A percentile compares a stretch with the other conserved stretches of the same genome.
phyloP scores from a whole-genome alignment of 2,888 invertebrate genomes.

The Mellilla xanthometata region DNA sequence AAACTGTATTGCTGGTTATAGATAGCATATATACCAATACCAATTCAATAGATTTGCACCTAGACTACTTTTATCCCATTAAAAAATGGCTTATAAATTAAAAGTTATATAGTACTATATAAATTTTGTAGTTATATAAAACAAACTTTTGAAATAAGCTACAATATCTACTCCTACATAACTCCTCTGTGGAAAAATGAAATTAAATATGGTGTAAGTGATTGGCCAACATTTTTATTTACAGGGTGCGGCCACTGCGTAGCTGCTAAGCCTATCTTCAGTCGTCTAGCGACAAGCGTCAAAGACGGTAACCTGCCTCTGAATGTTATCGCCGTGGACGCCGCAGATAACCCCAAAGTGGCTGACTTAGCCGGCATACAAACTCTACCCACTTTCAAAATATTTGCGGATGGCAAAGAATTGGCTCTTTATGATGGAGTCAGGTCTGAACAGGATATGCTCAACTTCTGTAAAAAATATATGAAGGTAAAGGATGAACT shows the following conservation, averaged over 20 bases:
- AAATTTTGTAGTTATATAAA: no score
- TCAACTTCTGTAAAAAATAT: slow-evolving; percentile 65
- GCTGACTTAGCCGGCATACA: slow-evolving; percentile 83
- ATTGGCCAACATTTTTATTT: not conserved
- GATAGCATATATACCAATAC: no score
- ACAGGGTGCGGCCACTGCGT: slow-evolving; percentile 90
- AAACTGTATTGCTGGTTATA: no score
- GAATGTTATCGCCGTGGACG: slow-evolving; percentile 85
- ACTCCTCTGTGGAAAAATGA: no score
- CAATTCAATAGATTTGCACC: no score
- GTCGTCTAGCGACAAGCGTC: slow-evolving; percentile 77
- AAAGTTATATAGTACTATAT: no score
- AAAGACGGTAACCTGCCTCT: slow-evolving; percentile 58
- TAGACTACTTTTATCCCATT: no score
- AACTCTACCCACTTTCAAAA: slow-evolving; percentile 87
- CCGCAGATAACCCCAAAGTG: slow-evolving; percentile 82
- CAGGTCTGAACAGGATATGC: slow-evolving; percentile 79
- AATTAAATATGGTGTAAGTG: no score
- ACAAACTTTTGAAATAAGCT: no score
- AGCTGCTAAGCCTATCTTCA: slow-evolving; percentile 86
- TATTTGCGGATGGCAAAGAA: slow-evolving; percentile 78
- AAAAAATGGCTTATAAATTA: no score
- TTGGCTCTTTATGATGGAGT: slow-evolving; percentile 82
- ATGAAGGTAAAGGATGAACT: slow-evolving; percentile 65
- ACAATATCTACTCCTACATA: no score